A percentile compares a stretch with the other conserved stretches of the same genome.
Conservation (phyloP, 1,140 invertebrate genomes). For the Drosophila arawakana region DNA sequence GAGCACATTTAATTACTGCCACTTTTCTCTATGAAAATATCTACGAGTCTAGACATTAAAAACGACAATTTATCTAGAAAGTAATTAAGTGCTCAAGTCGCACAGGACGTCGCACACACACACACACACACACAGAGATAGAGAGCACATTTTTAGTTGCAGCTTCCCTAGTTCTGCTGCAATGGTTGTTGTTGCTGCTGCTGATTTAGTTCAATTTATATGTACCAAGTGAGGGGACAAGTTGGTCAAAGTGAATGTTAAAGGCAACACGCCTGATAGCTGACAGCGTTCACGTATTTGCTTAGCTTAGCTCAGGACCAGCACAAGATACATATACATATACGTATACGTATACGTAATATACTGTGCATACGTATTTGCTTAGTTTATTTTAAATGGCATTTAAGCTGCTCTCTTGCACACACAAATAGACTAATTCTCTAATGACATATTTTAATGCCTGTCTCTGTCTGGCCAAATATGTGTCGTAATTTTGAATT, state of each 20-base stretch:
- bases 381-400: slow-evolving; percentile 76
- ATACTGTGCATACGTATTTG: slow-evolving; percentile 56
- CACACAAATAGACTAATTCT: slow-evolving; percentile 51
- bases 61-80: slow-evolving; percentile 83
- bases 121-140: slow-evolving; percentile 5
- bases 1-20: slow-evolving; percentile 81
- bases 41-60: slow-evolving; percentile 79
- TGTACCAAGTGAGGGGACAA: slow-evolving; percentile 32
- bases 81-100: slow-evolving; percentile 80
- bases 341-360: slow-evolving; percentile 15
- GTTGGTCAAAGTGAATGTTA: slow-evolving; percentile 9
- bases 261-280: slow-evolving; percentile 42
- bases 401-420: slow-evolving; percentile 66
- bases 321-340: slow-evolving; percentile 3
- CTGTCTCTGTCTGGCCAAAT: slow-evolving; percentile 38
- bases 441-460: slow-evolving; percentile 81
- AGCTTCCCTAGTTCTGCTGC: slow-evolving; percentile 30
- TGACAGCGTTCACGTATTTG: slow-evolving; percentile 42
- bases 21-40: slow-evolving; percentile 77
- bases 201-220: slow-evolving; percentile 79
- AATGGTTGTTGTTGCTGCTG: slow-evolving; percentile 27
- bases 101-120: slow-evolving; percentile 32
- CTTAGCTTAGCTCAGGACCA: slow-evolving; percentile 4
- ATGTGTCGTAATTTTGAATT: slow-evolving; percentile 80
- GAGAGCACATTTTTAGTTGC: slow-evolving; percentile 9